Percentiles rank a stretch among this genome's conserved stretches.
Conservation (phyloP, 1,140 invertebrate genomes). For the Acromyrmex charruanus region DNA sequence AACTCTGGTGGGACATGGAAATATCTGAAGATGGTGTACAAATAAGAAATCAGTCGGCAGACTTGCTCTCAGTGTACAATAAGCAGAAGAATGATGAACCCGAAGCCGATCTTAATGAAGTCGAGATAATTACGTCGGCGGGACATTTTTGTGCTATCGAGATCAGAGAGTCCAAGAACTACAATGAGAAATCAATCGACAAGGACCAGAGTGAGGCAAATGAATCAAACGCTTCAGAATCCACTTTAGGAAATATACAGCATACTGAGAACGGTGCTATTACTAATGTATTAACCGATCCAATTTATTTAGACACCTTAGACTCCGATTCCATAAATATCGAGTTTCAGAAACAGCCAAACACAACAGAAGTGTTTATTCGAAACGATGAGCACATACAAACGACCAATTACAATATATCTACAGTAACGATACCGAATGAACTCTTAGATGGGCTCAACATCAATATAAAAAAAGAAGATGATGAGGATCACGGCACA, state of each 20-base stretch:
- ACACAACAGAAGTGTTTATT: constrained; percentile 65
- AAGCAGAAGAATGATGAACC: constrained; percentile 65
- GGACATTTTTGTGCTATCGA: constrained; percentile 74
- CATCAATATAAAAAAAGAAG: constrained; percentile 75
- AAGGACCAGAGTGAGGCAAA: constrained; percentile 31
- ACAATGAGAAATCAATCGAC: constrained; percentile 25
- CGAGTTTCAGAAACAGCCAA: constrained; percentile 69
- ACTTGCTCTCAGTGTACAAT: constrained; percentile 64
- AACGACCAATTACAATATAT: constrained; percentile 69
- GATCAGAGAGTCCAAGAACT: constrained; percentile 69
- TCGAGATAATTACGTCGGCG: constrained; percentile 71
- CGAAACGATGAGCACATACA: constrained; percentile 67
- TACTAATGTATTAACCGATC: constrained; percentile 57
- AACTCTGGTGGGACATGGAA: constrained; percentile 74
- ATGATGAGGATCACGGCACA: constrained; percentile 53
- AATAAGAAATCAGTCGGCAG: constrained; percentile 66
- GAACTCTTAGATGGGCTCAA: constrained; percentile 71
- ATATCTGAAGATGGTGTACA: constrained; percentile 71
- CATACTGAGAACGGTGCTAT: constrained; percentile 60
- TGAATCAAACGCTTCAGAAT: constrained; percentile 48
- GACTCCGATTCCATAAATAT: constrained; percentile 72
- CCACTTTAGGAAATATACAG: constrained; percentile 63
- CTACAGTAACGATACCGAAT: constrained; percentile 68
- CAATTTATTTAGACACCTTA: constrained; percentile 67
- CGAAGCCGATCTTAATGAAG: constrained; percentile 68